Evolutionary conservation across 2,113 vertebrate genomes (phyloP).

Genomic region (Cyanoramphus novaezelandiae): DNA sequence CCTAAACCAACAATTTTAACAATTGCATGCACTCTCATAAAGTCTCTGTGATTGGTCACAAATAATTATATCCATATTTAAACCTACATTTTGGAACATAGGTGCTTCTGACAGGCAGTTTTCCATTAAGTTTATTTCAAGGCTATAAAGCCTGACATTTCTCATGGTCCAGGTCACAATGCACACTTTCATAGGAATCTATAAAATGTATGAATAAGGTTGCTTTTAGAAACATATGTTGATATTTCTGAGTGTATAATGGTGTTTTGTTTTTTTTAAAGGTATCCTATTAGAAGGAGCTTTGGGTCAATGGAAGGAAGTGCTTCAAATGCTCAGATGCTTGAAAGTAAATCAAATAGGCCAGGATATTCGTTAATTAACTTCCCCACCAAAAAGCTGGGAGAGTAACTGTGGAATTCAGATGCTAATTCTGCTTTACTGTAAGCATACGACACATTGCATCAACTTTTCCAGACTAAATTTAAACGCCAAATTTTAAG

Average conservation of each 20-base stretch:
- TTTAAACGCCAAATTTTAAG: neutral
- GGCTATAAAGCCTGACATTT: neutral
- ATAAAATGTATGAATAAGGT: neutral
- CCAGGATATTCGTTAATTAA: neutral
- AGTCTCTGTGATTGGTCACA: neutral
- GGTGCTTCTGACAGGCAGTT: neutral
- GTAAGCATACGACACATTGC: neutral
- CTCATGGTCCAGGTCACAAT: neutral
- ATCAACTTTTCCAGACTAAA: constrained; percentile 9
- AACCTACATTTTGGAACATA: neutral
- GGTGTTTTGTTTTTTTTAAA: neutral
- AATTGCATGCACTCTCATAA: neutral
- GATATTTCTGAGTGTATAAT: neutral
- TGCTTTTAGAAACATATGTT: neutral
- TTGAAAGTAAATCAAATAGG: neutral
- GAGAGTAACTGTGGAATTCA: neutral
- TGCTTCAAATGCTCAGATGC: neutral
- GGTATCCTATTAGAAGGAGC: neutral
- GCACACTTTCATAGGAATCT: neutral
- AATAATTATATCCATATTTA: constrained; percentile 31
- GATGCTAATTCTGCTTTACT: neutral
- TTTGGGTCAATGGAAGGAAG: neutral
- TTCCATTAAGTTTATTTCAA: constrained; percentile 8
- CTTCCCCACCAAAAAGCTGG: neutral
- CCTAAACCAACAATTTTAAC: neutral